Percentiles rank a stretch among this genome's conserved stretches.
These are phyloP conservation scores for Drosophila testacea DNA, from an alignment of 2,888 invertebrate genomes.

Conservation along the genomic window DNA sequence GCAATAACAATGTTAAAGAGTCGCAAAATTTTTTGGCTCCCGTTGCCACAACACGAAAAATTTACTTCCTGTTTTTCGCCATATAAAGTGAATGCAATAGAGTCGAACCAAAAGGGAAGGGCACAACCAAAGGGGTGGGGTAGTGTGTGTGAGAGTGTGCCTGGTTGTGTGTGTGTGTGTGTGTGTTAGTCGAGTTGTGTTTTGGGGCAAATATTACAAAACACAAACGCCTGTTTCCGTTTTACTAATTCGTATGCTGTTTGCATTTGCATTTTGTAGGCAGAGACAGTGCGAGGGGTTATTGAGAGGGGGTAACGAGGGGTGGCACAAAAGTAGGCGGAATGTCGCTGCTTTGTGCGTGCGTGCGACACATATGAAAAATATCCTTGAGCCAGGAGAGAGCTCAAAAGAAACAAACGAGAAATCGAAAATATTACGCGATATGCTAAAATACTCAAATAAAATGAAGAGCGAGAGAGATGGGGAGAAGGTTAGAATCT, in stretches of 20 bases:
- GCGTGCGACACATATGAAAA: slow-evolving; percentile 78
- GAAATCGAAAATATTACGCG: slow-evolving; percentile 76
- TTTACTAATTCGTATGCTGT: slow-evolving; percentile 82
- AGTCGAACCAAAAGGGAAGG: background rate
- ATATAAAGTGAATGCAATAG: slow-evolving; percentile 37
- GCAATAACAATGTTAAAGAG: slow-evolving; percentile 17
- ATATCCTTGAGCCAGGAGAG: slow-evolving; percentile 67
- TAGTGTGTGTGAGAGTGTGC: background rate
- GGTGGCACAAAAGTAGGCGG: slow-evolving; percentile 20
- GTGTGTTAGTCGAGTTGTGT: slow-evolving; percentile 49
- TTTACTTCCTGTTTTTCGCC: slow-evolving; percentile 61
- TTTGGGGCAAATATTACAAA: slow-evolving; percentile 79
- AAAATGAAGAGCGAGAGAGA: too few relatives aligned
- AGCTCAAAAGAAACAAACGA: slow-evolving; percentile 46
- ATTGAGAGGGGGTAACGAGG: background rate
- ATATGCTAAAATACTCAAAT: slow-evolving; percentile 39
- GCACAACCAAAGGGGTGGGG: background rate
- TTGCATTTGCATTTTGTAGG: slow-evolving; percentile 74
- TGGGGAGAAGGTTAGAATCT: too few relatives aligned
- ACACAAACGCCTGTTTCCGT: slow-evolving; percentile 81
- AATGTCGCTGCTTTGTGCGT: slow-evolving; percentile 57
- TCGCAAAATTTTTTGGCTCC: slow-evolving; percentile 18
- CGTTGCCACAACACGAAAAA: slow-evolving; percentile 64
- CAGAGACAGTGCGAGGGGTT: slow-evolving; percentile 35
- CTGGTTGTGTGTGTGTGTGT: slow-evolving; percentile 7